These are phyloP conservation scores for Norana najaformis DNA, from an alignment of 2,888 invertebrate genomes.

Conservation along the genomic window DNA sequence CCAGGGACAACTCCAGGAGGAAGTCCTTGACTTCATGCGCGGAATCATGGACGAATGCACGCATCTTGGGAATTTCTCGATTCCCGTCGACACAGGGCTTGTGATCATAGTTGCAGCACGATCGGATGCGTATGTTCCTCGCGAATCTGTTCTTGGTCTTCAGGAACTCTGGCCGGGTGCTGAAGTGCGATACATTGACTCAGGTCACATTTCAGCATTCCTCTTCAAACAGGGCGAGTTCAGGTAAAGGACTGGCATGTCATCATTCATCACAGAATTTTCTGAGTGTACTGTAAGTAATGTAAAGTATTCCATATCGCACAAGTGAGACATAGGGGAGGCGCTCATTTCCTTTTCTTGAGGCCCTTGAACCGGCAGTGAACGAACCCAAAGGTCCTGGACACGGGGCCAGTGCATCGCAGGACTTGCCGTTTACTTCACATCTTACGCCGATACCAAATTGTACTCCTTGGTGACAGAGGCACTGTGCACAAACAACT, in stretches of 20 bases:
- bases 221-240: slow-evolving; percentile 83
- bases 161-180: slow-evolving; percentile 91
- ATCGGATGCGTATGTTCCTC: slow-evolving; percentile 82
- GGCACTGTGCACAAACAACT: too few relatives aligned
- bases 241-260: slow-evolving; percentile 70
- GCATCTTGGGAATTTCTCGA: slow-evolving; percentile 87
- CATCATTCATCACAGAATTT: too few relatives aligned
- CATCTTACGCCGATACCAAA: too few relatives aligned
- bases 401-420: too few relatives aligned
- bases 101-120: slow-evolving; percentile 88
- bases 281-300: too few relatives aligned
- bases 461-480: too few relatives aligned
- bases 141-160: slow-evolving; percentile 78
- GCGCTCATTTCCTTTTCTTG: too few relatives aligned
- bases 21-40: slow-evolving; percentile 81
- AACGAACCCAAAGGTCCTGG: too few relatives aligned
- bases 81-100: slow-evolving; percentile 80
- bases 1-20: slow-evolving; percentile 26
- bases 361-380: too few relatives aligned
- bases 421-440: too few relatives aligned
- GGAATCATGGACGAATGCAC: slow-evolving; percentile 99
- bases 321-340: too few relatives aligned
- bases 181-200: slow-evolving; percentile 82
- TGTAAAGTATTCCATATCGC: too few relatives aligned
- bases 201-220: slow-evolving; percentile 74